phyloP scores from a whole-genome alignment of 2,113 vertebrate genomes.

The Syrrhaptes paradoxus region DNA sequence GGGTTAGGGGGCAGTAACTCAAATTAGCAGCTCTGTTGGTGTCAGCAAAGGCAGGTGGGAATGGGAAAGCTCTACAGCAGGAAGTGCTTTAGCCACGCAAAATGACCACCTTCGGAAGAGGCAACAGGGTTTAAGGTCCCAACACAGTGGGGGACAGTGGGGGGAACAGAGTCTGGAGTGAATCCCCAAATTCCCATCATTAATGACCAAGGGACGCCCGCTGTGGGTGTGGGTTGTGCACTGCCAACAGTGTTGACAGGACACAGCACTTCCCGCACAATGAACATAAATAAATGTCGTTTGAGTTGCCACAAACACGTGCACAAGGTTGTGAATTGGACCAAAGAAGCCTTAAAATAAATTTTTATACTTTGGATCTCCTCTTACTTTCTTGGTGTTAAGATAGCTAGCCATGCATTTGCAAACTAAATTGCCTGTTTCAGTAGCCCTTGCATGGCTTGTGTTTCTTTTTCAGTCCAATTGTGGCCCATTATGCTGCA shows the following conservation, averaged over 20 bases:
- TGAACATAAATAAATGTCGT: fast-evolving
- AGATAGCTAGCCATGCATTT: background rate
- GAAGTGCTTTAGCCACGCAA: background rate
- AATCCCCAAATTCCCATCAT: background rate
- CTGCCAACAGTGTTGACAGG: fast-evolving
- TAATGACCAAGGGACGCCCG: fast-evolving
- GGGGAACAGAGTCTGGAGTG: fast-evolving
- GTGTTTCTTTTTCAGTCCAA: background rate
- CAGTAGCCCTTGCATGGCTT: background rate
- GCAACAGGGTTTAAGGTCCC: background rate
- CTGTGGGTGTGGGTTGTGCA: background rate
- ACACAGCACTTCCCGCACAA: fast-evolving
- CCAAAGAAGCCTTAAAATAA: background rate
- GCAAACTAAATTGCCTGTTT: background rate
- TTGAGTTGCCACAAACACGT: background rate
- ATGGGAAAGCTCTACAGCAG: background rate
- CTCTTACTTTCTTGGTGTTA: background rate
- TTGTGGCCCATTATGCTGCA: background rate
- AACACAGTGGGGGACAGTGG: background rate
- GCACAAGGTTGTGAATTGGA: background rate
- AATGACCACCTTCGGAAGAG: background rate
- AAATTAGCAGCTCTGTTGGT: background rate
- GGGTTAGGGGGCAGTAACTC: background rate
- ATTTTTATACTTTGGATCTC: background rate
- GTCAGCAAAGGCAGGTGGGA: fast-evolving